Conservation (phyloP, 2,113 vertebrate genomes). For the Ctenomys sociabilis region DNA sequence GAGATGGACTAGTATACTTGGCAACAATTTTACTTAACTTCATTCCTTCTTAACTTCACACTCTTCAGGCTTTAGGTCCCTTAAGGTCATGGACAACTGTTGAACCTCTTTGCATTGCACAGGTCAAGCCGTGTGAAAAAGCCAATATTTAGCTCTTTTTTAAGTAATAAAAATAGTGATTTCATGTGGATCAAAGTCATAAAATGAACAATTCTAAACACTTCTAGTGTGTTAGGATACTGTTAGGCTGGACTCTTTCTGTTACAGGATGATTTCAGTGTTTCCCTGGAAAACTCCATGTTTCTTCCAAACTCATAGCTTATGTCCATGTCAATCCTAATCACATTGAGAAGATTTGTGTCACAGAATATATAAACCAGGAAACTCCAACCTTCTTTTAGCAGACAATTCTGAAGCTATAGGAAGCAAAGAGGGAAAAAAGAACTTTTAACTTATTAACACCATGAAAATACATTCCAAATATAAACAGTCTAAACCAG, state of each 20-base stretch:
- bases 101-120: neutral
- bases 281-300: neutral
- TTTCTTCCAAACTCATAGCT: neutral
- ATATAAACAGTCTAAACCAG: slow-evolving; percentile 24
- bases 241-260: neutral
- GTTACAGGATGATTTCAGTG: neutral
- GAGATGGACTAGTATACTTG: neutral
- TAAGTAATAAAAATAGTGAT: neutral
- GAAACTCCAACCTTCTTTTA: slow-evolving; percentile 50
- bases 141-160: neutral
- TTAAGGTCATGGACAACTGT: neutral
- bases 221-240: neutral
- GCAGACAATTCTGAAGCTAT: slow-evolving; percentile 25
- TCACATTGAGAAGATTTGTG: slow-evolving; percentile 16
- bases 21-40: neutral
- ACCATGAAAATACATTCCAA: slow-evolving; percentile 35
- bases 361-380: neutral
- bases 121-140: neutral
- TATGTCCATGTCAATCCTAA: neutral
- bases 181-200: neutral
- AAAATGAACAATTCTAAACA: neutral
- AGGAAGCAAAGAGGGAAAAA: slow-evolving; percentile 8
- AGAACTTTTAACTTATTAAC: slow-evolving; percentile 47
- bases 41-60: neutral
- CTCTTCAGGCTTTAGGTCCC: neutral